A percentile compares a stretch with the other conserved stretches of the same genome.
phyloP scores from a whole-genome alignment of 2,113 vertebrate genomes.

The Phrynosoma platyrhinos region DNA sequence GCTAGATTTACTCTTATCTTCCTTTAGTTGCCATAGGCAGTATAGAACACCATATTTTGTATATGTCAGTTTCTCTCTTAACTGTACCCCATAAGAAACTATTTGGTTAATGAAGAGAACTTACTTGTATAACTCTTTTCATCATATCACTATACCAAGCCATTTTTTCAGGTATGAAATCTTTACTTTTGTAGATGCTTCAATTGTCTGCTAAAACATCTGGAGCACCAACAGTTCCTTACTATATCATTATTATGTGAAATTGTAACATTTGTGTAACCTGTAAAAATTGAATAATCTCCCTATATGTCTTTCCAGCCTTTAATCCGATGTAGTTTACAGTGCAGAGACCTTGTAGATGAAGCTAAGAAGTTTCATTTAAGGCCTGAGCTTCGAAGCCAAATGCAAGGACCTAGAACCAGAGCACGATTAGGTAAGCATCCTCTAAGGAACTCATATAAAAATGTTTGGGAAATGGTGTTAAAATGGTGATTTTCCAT shows the following conservation, averaged over 20 bases:
- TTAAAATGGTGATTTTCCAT: neutral
- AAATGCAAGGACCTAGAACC: constrained; percentile 98
- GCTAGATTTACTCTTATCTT: neutral
- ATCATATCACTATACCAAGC: neutral
- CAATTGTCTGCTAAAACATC: neutral
- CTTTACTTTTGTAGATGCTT: neutral
- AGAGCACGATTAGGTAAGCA: constrained; percentile 91
- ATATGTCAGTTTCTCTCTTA: neutral
- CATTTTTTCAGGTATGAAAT: neutral
- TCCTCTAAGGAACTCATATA: neutral
- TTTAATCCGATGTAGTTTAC: constrained; percentile 94
- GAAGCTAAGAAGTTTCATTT: constrained; percentile 99
- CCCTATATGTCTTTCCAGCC: constrained; percentile 80
- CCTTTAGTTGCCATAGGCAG: neutral
- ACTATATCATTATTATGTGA: neutral
- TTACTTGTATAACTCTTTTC: neutral
- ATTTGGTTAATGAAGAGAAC: neutral
- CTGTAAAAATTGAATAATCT: constrained; percentile 1
- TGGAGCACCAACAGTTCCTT: neutral
- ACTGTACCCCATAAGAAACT: neutral
- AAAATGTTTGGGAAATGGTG: neutral
- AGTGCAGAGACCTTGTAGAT: constrained; percentile 96
- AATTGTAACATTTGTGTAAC: constrained; percentile 43
- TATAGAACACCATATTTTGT: rapidly evolving
- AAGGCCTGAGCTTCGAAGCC: constrained; percentile 93